A percentile compares a stretch with the other conserved stretches of the same genome.
Conservation (phyloP, 2,888 invertebrate genomes). For the Mamestra brassicae region DNA sequence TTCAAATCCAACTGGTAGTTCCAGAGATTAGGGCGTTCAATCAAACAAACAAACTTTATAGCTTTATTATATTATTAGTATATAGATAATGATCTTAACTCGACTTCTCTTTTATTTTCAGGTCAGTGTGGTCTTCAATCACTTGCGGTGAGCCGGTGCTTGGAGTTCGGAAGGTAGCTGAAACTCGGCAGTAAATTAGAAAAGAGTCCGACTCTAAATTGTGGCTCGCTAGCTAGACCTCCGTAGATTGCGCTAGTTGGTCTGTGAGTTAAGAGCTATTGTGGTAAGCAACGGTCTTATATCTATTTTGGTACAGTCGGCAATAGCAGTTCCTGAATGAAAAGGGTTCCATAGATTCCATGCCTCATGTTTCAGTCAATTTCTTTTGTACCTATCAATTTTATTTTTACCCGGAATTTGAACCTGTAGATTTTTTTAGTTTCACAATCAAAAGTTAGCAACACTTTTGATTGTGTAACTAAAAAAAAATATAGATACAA, state of each 20-base stretch:
- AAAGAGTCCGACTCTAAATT: constrained; percentile 32
- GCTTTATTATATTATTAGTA: no score
- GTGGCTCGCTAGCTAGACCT: constrained; percentile 5
- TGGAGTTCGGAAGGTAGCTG: not conserved
- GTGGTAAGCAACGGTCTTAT: constrained; percentile 11
- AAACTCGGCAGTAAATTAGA: constrained; percentile 15
- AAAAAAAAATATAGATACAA: no score
- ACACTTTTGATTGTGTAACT: no score
- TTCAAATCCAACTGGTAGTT: no score
- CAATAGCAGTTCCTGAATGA: not conserved
- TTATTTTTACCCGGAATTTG: no score
- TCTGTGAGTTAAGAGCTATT: constrained; percentile 2
- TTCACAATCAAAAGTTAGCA: no score
- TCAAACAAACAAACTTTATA: no score
- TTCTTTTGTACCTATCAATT: no score
- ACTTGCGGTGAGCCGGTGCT: constrained; percentile 4
- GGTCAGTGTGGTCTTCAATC: constrained; percentile 28
- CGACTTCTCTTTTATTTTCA: constrained; percentile 24
- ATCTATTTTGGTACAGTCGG: not conserved
- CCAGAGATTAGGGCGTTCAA: no score
- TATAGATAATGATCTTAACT: not conserved
- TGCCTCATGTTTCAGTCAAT: no score
- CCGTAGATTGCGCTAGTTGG: constrained; percentile 18
- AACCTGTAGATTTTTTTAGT: no score
- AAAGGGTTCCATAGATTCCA: not conserved